Conservation (phyloP, 1,140 invertebrate genomes). For the Orchestia grillus region DNA sequence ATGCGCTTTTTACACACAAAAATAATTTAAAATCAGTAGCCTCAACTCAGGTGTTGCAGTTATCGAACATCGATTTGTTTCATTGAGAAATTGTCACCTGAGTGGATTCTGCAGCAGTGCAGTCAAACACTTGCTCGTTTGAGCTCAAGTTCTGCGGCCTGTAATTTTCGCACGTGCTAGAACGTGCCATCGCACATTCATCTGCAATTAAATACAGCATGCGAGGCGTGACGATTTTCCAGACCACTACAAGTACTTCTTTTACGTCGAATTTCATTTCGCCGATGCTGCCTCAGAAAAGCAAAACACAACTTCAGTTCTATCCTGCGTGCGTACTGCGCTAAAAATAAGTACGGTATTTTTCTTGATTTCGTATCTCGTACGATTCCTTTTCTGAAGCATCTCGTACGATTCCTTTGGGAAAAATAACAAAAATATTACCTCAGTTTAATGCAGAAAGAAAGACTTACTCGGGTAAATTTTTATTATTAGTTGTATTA, state of each 20-base stretch:
- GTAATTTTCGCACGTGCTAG: neutral
- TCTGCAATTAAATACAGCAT: neutral
- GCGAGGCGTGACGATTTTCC: neutral
- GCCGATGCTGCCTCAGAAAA: too few relatives aligned
- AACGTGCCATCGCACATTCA: neutral
- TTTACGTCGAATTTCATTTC: neutral
- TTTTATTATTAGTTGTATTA: too few relatives aligned
- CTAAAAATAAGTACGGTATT: too few relatives aligned
- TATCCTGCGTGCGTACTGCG: too few relatives aligned
- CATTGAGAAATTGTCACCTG: neutral
- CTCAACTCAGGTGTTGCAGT: neutral
- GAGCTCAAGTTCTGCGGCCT: neutral
- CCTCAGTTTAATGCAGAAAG: too few relatives aligned
- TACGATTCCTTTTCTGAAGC: too few relatives aligned
- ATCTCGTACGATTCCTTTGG: too few relatives aligned
- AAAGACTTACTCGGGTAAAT: too few relatives aligned
- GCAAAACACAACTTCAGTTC: too few relatives aligned
- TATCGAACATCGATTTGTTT: neutral
- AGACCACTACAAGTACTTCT: neutral
- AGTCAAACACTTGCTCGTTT: neutral
- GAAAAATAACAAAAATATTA: too few relatives aligned
- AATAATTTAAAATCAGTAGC: neutral
- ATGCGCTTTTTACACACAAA: neutral
- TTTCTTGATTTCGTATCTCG: too few relatives aligned
- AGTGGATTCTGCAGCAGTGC: neutral